Evolutionary conservation across 2,113 vertebrate species (phyloP).

Genomic region (Rhinolophus ferrumequinum): DNA sequence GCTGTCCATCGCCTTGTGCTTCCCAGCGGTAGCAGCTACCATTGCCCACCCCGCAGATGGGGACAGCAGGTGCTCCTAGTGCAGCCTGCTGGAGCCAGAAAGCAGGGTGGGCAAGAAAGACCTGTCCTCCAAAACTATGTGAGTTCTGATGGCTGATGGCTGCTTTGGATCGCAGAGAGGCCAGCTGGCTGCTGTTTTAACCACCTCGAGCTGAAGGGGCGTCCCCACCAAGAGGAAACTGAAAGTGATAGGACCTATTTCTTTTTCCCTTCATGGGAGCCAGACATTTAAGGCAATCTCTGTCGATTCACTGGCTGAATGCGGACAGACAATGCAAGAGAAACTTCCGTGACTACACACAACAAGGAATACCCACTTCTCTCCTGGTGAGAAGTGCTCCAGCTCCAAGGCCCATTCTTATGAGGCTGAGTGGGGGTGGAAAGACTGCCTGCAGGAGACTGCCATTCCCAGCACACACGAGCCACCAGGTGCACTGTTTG

Average conservation of each 20-base stretch:
- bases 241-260: not conserved
- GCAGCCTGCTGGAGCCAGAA: not conserved
- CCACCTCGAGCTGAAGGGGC: not conserved
- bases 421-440: not conserved
- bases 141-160: not conserved
- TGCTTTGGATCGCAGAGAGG: not conserved
- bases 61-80: not conserved
- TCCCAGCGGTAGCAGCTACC: not conserved
- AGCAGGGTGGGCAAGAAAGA: not conserved
- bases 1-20: not conserved
- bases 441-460: not conserved
- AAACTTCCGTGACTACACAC: not conserved
- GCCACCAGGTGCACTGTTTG: not conserved
- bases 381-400: not conserved
- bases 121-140: not conserved
- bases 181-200: not conserved
- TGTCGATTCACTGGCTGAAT: not conserved
- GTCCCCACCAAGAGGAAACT: not conserved
- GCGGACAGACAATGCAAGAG: not conserved
- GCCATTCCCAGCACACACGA: not conserved
- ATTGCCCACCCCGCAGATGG: not conserved
- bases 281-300: not conserved
- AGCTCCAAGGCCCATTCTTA: not conserved
- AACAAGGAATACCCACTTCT: not conserved
- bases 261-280: not conserved